Evolutionary conservation across 2,888 invertebrate genomes (phyloP).

Genomic region (Escarpia spicata): DNA sequence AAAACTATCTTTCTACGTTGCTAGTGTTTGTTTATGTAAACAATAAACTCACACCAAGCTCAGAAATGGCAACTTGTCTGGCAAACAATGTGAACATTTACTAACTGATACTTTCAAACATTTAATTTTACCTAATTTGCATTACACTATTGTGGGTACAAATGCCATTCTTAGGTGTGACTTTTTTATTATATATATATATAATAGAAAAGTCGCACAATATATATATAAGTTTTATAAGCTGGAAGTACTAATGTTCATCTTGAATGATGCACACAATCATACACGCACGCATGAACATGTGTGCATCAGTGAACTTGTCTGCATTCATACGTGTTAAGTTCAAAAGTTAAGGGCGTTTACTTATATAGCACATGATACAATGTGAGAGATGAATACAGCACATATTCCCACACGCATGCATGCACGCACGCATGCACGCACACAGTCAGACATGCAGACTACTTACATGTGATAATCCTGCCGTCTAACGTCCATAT

Average conservation of each 20-base stretch:
- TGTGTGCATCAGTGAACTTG: not conserved
- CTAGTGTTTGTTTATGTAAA: too few relatives aligned
- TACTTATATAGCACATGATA: not conserved
- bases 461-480: constrained; percentile 60
- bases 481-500: constrained; percentile 64
- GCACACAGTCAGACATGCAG: not conserved
- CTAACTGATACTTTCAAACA: too few relatives aligned
- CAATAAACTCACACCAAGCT: too few relatives aligned
- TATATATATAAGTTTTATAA: not conserved
- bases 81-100: too few relatives aligned
- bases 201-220: not conserved
- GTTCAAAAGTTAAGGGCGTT: not conserved
- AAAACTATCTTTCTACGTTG: too few relatives aligned
- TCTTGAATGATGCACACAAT: not conserved
- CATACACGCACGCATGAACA: constrained; percentile 13
- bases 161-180: too few relatives aligned
- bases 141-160: too few relatives aligned
- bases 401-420: not conserved
- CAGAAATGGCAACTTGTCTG: too few relatives aligned
- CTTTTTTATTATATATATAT: too few relatives aligned
- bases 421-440: not conserved
- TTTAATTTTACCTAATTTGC: too few relatives aligned
- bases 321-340: constrained; percentile 17
- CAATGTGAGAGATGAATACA: not conserved
- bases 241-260: not conserved